Conservation (phyloP, 2,888 invertebrate genomes). For the Pelosia muscerda region DNA sequence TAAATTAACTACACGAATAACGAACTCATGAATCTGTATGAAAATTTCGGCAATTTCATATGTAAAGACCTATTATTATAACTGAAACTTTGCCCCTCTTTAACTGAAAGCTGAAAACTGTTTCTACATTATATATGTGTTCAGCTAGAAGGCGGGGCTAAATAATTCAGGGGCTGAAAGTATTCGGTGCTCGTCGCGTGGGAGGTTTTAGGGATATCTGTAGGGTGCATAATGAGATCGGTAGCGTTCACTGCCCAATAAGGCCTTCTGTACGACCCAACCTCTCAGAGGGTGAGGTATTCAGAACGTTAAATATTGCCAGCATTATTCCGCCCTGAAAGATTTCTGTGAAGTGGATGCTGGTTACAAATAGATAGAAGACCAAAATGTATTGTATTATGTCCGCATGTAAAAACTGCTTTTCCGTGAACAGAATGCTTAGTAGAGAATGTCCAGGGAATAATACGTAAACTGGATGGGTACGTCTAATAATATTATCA, state of each 20-base stretch:
- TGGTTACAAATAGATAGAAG: too few species aligned
- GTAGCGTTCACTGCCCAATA: conserved; percentile 16
- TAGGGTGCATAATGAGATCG: conserved; percentile 20
- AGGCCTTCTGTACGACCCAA: background rate
- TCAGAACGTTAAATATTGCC: background rate
- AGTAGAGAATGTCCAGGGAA: too few species aligned
- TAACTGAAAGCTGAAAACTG: conserved; percentile 17
- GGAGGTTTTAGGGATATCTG: conserved; percentile 19
- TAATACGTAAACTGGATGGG: too few species aligned
- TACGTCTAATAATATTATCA: too few species aligned
- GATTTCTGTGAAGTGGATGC: background rate
- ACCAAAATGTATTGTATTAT: too few species aligned
- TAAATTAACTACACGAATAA: too few species aligned
- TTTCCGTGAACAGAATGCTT: too few species aligned
- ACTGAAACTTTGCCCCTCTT: background rate
- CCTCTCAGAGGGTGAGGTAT: conserved; percentile 19
- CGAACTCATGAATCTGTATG: too few species aligned
- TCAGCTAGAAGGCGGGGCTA: conserved; percentile 18
- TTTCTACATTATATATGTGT: background rate
- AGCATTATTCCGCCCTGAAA: background rate
- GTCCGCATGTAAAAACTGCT: too few species aligned
- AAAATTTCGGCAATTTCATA: too few species aligned
- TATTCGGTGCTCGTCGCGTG: conserved; percentile 8
- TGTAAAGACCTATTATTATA: too few species aligned
- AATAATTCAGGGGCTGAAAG: conserved; percentile 22